Evolutionary conservation across 1,140 invertebrate species (phyloP).

Genomic region (Rhagoletis zephyria): DNA sequence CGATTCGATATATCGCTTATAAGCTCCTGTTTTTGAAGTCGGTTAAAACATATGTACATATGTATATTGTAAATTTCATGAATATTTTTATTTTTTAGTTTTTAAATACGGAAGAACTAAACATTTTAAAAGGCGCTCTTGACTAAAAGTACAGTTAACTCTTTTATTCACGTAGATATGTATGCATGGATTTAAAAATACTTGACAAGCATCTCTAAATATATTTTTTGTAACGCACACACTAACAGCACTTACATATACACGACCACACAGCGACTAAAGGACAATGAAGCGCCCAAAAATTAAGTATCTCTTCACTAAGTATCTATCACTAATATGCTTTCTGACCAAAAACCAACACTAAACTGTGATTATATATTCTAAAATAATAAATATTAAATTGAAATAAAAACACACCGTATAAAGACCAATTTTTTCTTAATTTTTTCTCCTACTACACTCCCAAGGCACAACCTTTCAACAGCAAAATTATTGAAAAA

Average conservation of each 20-base stretch:
- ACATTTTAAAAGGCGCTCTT: too few relatives aligned
- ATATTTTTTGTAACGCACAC: background rate
- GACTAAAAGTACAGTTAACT: too few relatives aligned
- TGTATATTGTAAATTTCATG: too few relatives aligned
- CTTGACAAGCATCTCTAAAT: background rate
- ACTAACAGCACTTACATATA: background rate
- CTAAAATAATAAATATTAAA: background rate
- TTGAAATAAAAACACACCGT: background rate
- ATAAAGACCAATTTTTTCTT: background rate
- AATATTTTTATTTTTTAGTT: too few relatives aligned
- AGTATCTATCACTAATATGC: background rate
- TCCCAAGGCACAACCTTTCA: background rate
- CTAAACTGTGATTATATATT: background rate
- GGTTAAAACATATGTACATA: too few relatives aligned
- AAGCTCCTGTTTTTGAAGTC: too few relatives aligned
- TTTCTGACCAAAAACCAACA: background rate
- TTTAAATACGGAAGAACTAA: too few relatives aligned
- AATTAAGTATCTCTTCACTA: background rate
- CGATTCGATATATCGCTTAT: too few relatives aligned
- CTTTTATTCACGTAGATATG: too few relatives aligned
- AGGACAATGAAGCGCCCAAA: constrained; percentile 31
- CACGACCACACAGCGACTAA: background rate
- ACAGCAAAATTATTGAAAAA: constrained; percentile 25
- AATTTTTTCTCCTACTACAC: background rate
- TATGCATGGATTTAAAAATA: background rate